These are phyloP conservation scores for Myrmecobius fasciatus DNA, from an alignment of 2,113 vertebrate species.

Conservation along the genomic window DNA sequence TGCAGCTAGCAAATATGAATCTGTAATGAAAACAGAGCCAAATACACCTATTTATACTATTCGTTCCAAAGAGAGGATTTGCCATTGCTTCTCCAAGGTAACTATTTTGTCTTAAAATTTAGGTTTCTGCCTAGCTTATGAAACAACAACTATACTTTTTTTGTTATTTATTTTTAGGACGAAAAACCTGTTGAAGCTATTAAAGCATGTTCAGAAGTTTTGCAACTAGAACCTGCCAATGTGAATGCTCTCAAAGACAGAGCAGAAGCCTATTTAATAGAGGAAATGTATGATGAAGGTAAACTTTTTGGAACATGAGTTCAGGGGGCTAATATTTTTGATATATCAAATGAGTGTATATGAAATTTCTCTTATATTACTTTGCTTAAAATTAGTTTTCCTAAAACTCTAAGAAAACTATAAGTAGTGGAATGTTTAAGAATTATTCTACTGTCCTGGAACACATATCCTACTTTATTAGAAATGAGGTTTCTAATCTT, in stretches of 20 bases:
- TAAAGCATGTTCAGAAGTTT: constrained; percentile 90
- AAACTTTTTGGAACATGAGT: not conserved
- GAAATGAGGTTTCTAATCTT: constrained; percentile 5
- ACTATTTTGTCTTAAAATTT: constrained; percentile 33
- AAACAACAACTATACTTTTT: not conserved
- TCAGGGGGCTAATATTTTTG: not conserved
- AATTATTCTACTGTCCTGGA: constrained; percentile 36
- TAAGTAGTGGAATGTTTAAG: not conserved
- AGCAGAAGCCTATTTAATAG: constrained; percentile 94
- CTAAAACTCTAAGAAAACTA: not conserved
- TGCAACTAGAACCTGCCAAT: constrained; percentile 89
- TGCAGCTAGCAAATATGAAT: constrained; percentile 91
- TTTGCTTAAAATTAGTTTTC: constrained; percentile 3
- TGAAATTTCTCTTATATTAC: not conserved
- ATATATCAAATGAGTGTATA: not conserved
- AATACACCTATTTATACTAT: constrained; percentile 86
- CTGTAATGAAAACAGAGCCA: constrained; percentile 94
- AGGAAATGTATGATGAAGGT: constrained; percentile 97
- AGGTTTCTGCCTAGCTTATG: not conserved
- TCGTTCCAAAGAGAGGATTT: constrained; percentile 94
- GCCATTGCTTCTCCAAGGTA: constrained; percentile 95
- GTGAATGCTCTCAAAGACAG: constrained; percentile 93
- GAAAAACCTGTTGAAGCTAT: constrained; percentile 91
- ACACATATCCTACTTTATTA: not conserved
- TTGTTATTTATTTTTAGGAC: constrained; percentile 82